These are phyloP conservation scores for Tolypeutes matacus DNA, from an alignment of 2,797 vertebrate genomes.

Conservation along the genomic window DNA sequence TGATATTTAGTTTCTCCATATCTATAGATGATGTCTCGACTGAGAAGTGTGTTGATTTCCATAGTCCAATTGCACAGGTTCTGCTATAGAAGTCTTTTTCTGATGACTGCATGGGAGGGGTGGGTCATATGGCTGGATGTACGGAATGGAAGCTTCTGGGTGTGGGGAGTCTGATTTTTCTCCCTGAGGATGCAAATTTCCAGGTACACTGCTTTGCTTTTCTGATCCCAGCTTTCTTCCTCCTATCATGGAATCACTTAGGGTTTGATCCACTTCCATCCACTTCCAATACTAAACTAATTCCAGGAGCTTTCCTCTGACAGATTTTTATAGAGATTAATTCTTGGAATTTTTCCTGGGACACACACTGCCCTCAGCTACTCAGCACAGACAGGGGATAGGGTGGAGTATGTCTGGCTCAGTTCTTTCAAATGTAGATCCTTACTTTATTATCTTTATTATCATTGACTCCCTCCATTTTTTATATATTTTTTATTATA, in stretches of 20 bases:
- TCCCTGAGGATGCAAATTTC: background rate
- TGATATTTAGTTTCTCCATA: background rate
- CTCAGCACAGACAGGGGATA: background rate
- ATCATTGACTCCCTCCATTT: background rate
- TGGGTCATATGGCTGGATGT: background rate
- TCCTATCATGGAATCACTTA: accelerated
- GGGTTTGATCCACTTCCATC: background rate
- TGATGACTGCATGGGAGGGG: background rate
- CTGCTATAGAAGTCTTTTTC: background rate
- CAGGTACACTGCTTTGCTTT: background rate
- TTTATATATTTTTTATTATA: too few relatives aligned
- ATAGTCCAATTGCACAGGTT: background rate
- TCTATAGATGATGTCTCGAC: background rate
- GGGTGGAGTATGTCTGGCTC: background rate
- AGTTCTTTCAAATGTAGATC: background rate
- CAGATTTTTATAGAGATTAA: background rate
- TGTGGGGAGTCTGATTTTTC: background rate
- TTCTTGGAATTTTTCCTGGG: background rate
- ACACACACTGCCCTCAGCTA: background rate
- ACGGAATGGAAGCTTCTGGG: background rate
- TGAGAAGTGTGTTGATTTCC: background rate
- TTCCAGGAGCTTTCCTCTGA: background rate
- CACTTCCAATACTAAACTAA: too few relatives aligned
- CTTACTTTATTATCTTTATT: background rate
- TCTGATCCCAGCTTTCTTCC: background rate